Percentiles rank a stretch among this genome's conserved stretches.
Evolutionary conservation across 2,113 vertebrate genomes (phyloP).

Genomic region (Nannospalax galili): DNA sequence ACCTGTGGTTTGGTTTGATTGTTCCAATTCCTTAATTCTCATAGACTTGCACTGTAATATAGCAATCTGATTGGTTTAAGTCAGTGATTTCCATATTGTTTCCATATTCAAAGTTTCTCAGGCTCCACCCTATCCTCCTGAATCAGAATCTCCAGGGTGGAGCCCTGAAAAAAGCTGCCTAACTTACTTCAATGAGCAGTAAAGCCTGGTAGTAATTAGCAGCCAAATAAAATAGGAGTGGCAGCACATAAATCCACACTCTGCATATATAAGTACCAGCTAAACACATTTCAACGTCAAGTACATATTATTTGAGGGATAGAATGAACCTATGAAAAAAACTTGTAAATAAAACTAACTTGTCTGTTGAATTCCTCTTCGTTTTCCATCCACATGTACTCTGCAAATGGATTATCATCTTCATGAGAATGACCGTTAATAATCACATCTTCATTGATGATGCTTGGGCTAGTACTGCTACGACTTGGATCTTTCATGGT

Average conservation of each 20-base stretch:
- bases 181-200: constrained; percentile 28
- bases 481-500: constrained; percentile 94
- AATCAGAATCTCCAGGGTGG: constrained; percentile 26
- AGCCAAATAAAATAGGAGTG: constrained; percentile 47
- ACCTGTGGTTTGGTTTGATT: neutral
- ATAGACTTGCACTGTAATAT: neutral
- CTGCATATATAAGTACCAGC: neutral
- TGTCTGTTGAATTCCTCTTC: constrained; percentile 96
- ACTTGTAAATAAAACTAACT: constrained; percentile 82
- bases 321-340: neutral
- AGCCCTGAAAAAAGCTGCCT: neutral
- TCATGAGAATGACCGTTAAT: constrained; percentile 89
- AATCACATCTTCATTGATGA: constrained; percentile 89
- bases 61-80: neutral
- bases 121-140: constrained; percentile 34
- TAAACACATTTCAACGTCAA: constrained; percentile 27
- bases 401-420: constrained; percentile 95
- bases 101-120: constrained; percentile 37
- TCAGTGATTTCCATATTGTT: constrained; percentile 23
- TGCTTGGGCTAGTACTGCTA: constrained; percentile 88
- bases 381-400: constrained; percentile 98
- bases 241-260: neutral
- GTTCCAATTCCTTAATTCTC: neutral
- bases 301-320: neutral
- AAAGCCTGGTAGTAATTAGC: neutral